These are phyloP conservation scores for Punctoribates punctum DNA, from an alignment of 2,888 invertebrate genomes.

Conservation along the genomic window DNA sequence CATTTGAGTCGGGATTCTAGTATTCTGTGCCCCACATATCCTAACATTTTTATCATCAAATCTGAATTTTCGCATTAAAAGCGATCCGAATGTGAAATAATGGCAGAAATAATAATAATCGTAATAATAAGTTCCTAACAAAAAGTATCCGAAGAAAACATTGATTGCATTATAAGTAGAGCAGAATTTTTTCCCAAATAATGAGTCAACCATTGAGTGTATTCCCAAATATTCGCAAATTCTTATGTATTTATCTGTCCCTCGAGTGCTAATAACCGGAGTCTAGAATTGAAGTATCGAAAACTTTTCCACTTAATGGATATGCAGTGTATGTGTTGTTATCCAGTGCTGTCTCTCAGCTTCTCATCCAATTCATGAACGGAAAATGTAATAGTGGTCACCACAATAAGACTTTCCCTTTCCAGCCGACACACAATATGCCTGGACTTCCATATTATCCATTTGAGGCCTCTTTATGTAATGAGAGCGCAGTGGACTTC, in stretches of 20 bases:
- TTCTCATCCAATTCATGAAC: slow-evolving; percentile 2
- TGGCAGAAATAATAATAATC: background rate
- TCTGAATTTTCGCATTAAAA: background rate
- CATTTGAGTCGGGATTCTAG: background rate
- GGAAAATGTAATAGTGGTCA: slow-evolving; percentile 14
- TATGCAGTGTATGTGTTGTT: background rate
- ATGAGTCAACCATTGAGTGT: slow-evolving; percentile 4
- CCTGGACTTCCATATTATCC: background rate
- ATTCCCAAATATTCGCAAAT: background rate
- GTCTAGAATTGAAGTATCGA: background rate
- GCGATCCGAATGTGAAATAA: background rate
- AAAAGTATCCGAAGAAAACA: background rate
- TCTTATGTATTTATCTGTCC: slow-evolving; percentile 35
- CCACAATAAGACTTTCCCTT: background rate
- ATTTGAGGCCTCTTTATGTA: slow-evolving; percentile 27
- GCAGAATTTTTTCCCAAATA: background rate
- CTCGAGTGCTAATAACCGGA: slow-evolving; percentile 21
- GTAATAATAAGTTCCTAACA: too few species aligned
- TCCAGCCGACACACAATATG: background rate
- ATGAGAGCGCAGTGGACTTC: slow-evolving; percentile 1
- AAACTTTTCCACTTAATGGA: background rate
- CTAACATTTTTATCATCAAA: background rate
- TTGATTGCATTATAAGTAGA: background rate
- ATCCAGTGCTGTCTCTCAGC: background rate
- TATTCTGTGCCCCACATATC: background rate